These are phyloP conservation scores for Arrhopalites spinosus DNA, from an alignment of 2,888 invertebrate genomes.

Conservation along the genomic window DNA sequence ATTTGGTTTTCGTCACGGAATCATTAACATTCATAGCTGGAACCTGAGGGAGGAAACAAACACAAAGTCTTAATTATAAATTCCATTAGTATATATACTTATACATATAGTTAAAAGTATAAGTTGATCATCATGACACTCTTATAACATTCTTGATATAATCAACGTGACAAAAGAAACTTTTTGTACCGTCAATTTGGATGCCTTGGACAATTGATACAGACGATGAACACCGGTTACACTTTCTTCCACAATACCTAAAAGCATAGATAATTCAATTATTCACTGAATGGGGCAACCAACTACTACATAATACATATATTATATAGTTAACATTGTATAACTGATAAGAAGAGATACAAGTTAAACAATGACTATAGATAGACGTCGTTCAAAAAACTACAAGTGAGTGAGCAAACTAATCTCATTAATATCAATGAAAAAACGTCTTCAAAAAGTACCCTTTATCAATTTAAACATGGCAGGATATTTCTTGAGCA, in stretches of 20 bases:
- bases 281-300: not conserved
- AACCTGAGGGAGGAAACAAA: too few species aligned
- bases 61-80: too few species aligned
- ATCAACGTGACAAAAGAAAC: too few species aligned
- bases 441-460: constrained; percentile 50
- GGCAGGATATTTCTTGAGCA: constrained; percentile 92
- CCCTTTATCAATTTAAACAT: constrained; percentile 92
- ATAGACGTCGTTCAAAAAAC: too few species aligned
- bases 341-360: too few species aligned
- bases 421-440: not conserved
- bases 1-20: constrained; percentile 97
- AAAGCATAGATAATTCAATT: not conserved
- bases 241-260: constrained; percentile 95
- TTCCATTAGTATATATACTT: too few species aligned
- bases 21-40: constrained; percentile 99
- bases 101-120: too few species aligned
- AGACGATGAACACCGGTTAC: constrained; percentile 97
- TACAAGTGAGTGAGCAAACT: too few species aligned
- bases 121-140: too few species aligned
- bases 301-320: not conserved
- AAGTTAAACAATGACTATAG: too few species aligned
- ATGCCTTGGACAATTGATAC: constrained; percentile 92
- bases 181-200: constrained; percentile 79
- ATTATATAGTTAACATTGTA: not conserved
- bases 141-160: too few species aligned